Percentiles rank a stretch among this genome's conserved stretches.
Evolutionary conservation across 2,113 vertebrate genomes (phyloP).

Genomic region (Campylorhamphus procurvoides): DNA sequence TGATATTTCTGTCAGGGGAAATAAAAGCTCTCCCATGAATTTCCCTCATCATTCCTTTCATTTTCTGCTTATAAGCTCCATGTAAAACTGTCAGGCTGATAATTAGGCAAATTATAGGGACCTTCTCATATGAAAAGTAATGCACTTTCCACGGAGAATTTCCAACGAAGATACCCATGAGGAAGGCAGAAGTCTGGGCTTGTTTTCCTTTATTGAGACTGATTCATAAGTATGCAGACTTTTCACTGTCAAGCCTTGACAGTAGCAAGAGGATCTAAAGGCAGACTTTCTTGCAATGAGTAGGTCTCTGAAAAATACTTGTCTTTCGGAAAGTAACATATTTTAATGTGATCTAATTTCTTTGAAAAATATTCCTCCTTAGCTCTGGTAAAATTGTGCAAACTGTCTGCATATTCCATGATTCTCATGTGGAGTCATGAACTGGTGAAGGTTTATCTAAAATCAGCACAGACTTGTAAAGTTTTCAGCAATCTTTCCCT

Average conservation of each 20-base stretch:
- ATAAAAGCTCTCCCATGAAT: conserved; percentile 50
- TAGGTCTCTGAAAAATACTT: not conserved
- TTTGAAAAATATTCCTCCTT: not conserved
- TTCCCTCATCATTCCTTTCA: conserved; percentile 46
- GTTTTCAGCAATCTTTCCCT: not conserved
- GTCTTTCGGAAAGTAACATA: not conserved
- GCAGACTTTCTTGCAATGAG: not conserved
- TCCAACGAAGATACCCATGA: conserved; percentile 36
- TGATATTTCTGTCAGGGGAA: conserved; percentile 42
- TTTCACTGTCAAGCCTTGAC: not conserved
- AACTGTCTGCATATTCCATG: not conserved
- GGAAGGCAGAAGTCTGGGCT: conserved; percentile 12
- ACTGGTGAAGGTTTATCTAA: not conserved
- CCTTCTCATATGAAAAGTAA: conserved; percentile 41
- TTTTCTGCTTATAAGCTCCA: conserved; percentile 47
- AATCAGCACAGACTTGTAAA: not conserved
- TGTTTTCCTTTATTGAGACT: not conserved
- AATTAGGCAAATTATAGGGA: conserved; percentile 50
- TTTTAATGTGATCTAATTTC: not conserved
- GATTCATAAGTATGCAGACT: not conserved
- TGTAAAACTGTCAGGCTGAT: conserved; percentile 33
- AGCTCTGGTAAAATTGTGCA: not conserved
- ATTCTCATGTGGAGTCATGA: not conserved
- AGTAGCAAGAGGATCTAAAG: not conserved
- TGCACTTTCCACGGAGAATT: conserved; percentile 27